Base-by-base conservation (phyloP, 2,888 invertebrate genomes). In the Dilophus febrilis region DNA sequence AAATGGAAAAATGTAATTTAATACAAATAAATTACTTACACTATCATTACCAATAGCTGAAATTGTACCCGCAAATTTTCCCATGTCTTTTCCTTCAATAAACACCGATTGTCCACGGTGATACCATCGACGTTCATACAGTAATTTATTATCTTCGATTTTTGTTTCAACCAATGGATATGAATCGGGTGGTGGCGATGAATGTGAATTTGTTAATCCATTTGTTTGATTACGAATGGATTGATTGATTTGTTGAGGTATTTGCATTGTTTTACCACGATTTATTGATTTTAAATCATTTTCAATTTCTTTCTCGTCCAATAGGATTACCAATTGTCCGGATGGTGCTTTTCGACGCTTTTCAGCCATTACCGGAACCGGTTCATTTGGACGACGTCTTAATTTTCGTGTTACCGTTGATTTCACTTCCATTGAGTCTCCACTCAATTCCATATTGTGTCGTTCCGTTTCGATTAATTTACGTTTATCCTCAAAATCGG, bases 401-500 rank as follows among this genome's bases (percentile, higher is more conserved):
- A 95, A 65, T 60, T 94, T 95, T 19, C 95, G 71, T 26, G 94
- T 95, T 67, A 91, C 84, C n/a, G 86, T 85, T 11, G 94, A 90
- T 55, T 94, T 94, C n/a, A 77, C 81, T 69, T 85, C 85, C 69
- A 75, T 80, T 3, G 82, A 81, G 58, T 85, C 88, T 45, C 84
- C 88, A 40, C 86, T 88, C 1, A 95, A 64, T 57, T 95, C 95
- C 71, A 94, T 79, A 37, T 78, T 82, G 46, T 77, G 74, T 40
- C 90, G 65, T 57, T 95, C 95, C 42, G 75, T 74, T 60, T 95
- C 94, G 40, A 94, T 86, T 50, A 80, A 72, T 51, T 83, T 81
- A 52, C 82, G 71, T 54, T 92, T 91, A 51, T 95, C 94, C 55
- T 94, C 94, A 56, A 92, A 78, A 58, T 95, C 94, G 27, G 77